Evolutionary conservation across 2,113 vertebrate genomes (phyloP).

Genomic region (Poeciliopsis occidentalis): DNA sequence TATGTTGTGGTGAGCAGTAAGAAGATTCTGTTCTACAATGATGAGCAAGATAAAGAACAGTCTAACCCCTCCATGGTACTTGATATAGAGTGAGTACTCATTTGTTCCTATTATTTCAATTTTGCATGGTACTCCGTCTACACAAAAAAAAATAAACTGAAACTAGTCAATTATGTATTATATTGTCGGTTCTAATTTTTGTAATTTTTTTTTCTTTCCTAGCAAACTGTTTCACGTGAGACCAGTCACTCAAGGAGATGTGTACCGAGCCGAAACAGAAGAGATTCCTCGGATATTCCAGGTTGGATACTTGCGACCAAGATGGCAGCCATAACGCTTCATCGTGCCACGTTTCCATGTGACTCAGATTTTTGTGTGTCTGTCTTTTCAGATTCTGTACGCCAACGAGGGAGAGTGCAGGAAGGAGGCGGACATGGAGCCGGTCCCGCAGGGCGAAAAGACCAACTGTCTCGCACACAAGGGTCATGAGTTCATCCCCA

Average conservation of each 20-base stretch:
- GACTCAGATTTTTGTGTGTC: too few species aligned
- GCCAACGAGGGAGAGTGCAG: conserved; percentile 98
- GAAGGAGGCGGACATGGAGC: conserved; percentile 92
- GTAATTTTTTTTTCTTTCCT: too few species aligned
- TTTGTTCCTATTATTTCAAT: background rate
- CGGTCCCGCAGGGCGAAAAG: conserved; percentile 91
- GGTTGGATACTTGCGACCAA: too few species aligned
- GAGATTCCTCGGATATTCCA: too few species aligned
- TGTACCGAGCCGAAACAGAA: too few species aligned
- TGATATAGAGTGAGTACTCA: conserved; percentile 95
- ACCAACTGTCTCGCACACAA: conserved; percentile 96
- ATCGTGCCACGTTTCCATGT: too few species aligned
- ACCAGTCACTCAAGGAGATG: too few species aligned
- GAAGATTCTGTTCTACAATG: conserved; percentile 98
- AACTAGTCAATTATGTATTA: background rate
- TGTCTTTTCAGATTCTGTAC: conserved; percentile 89
- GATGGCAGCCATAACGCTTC: too few species aligned
- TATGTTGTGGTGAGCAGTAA: too few species aligned
- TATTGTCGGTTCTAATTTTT: too few species aligned
- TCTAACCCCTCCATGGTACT: conserved; percentile 98
- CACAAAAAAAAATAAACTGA: background rate
- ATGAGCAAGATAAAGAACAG: conserved; percentile 96
- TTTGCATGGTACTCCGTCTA: background rate
- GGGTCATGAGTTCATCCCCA: conserved; percentile 99
- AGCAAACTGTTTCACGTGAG: too few species aligned